Evolutionary conservation across 1,140 invertebrate species (phyloP), one percentile per base, ranked within the genome.

Genomic region (Temnothorax curvispinosus): DNA sequence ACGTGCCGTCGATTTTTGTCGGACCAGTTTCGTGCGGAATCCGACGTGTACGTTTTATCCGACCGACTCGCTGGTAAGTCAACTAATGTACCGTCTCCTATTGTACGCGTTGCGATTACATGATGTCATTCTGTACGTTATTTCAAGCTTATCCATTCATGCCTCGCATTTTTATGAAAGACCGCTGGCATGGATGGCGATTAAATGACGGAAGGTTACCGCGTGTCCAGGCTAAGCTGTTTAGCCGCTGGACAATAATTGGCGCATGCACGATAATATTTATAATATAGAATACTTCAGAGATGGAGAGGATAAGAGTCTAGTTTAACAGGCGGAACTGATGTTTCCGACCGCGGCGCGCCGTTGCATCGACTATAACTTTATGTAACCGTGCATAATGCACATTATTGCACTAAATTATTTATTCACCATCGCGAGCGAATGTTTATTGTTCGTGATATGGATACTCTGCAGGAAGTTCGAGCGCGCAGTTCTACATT

Each of bases 271-370:
- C 27, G 80, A 84, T 74, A 84, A 84, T 74, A 84, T 84, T 64
- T 84, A 71, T 84, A 84, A 84, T 82, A 71, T 41, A 60, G 71
- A 62, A 77, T 84, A 71, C 80, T 60, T 62, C 54, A 74, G 54
- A 84, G 54, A 84, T 60, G 69, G 18, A 18, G 54, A 84, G 69
- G 80, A 75, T 84, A 75, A 84, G 69, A 62, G 69, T 80, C 77
- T 47, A 80, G 77, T 74, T 74, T 84, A 75, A 84, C 54, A 74
- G 69, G 80, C 80, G 80, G 80, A 84, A 84, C 80, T 75, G 80
- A 84, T 84, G 80, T 60, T 84, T 84, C 80, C 80, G 52, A 82
- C 54, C 52, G 38, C 27, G 38, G 67, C 27, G 41, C 38, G 69
- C 69, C 18, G 80, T 47, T 44, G 44, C 80, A 58, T 41, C 80